A percentile compares a stretch with the other conserved stretches of the same genome.
phyloP scores from a whole-genome alignment of 2,888 invertebrate genomes.

The Cephus sareptanus region DNA sequence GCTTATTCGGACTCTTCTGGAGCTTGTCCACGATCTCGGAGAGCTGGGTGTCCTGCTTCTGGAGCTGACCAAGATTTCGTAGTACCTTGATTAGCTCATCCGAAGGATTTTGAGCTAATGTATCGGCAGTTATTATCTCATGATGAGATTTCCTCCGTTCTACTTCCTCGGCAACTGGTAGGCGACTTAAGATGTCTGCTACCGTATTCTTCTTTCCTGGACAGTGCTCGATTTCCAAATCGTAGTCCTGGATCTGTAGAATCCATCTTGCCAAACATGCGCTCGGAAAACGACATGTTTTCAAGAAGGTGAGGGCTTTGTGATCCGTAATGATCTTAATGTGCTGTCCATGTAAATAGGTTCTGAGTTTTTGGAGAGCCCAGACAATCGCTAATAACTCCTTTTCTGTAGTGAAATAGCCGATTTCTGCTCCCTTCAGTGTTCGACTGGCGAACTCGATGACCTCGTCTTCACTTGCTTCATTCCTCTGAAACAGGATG shows the following conservation, averaged over 20 bases:
- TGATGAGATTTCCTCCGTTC: no score
- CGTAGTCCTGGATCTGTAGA: conserved; percentile 39
- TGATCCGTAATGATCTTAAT: conserved; percentile 39
- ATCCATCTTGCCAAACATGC: conserved; percentile 42
- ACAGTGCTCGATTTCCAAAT: conserved; percentile 13
- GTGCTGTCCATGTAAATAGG: neutral
- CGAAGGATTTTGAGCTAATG: no score
- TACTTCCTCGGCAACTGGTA: no score
- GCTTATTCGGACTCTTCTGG: no score
- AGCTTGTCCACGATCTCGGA: no score
- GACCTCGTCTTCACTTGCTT: conserved; percentile 14
- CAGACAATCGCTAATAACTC: neutral
- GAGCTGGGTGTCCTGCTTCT: no score
- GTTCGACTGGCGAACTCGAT: conserved; percentile 37
- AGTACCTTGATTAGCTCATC: no score
- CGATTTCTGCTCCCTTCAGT: conserved; percentile 28
- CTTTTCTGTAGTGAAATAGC: conserved; percentile 18
- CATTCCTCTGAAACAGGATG: conserved; percentile 16
- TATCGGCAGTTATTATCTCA: no score
- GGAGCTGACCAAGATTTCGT: no score
- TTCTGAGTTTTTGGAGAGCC: neutral
- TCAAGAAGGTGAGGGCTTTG: conserved; percentile 11
- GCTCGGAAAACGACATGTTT: conserved; percentile 36
- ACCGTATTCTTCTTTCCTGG: no score
- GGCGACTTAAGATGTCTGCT: no score